Evolutionary conservation across 2,888 invertebrate species (phyloP).

Genomic region (Eurytoma californica): DNA sequence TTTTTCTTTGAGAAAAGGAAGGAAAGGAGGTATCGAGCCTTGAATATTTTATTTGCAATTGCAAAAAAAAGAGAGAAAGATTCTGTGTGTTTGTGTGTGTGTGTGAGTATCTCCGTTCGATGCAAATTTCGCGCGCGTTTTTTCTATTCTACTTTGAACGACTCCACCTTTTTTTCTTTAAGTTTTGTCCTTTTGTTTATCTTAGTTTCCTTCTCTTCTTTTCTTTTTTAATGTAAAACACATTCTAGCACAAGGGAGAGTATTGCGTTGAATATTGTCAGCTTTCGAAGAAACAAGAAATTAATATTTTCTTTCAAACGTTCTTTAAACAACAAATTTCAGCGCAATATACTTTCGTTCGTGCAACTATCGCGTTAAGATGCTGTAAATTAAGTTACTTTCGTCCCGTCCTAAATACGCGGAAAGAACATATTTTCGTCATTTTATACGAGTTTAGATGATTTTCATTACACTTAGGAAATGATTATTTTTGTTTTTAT

Average conservation of each 20-base stretch:
- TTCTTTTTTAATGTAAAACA: neutral
- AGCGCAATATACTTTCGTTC: too few species aligned
- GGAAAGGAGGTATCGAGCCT: neutral
- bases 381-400: conserved; percentile 48
- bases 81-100: neutral
- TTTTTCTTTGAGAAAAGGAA: neutral
- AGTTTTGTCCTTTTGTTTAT: conserved; percentile 1
- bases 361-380: conserved; percentile 22
- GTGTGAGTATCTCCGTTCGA: conserved; percentile 1
- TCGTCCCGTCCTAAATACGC: conserved; percentile 54
- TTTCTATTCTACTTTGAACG: neutral
- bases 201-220: conserved; percentile 41
- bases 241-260: neutral
- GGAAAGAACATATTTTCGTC: conserved; percentile 58
- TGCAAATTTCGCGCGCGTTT: conserved; percentile 13
- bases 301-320: too few species aligned
- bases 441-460: conserved; percentile 69
- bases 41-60: neutral
- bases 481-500: conserved; percentile 70
- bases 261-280: too few species aligned
- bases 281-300: too few species aligned
- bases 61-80: neutral
- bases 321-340: too few species aligned
- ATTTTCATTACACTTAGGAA: conserved; percentile 65
- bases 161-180: neutral